A percentile compares a stretch with the other conserved stretches of the same genome.
These are phyloP conservation scores for Gymnothorax reevesii DNA, from an alignment of 2,797 vertebrate genomes.

Conservation along the genomic window DNA sequence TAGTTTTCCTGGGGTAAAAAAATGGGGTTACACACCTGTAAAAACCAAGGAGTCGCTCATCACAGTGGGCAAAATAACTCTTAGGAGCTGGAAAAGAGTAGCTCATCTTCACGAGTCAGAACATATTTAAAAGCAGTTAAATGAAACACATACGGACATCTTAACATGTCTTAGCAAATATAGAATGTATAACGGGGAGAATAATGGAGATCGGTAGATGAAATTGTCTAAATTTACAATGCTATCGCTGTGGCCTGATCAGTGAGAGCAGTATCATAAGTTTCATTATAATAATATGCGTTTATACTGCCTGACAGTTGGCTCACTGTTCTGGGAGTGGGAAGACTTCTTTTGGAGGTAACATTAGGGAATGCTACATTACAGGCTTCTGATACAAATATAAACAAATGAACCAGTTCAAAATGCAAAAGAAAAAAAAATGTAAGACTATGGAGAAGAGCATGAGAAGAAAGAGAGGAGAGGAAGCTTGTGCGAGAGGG, in stretches of 20 bases:
- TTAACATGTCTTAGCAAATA: not conserved
- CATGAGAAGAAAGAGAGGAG: not conserved
- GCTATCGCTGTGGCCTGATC: not conserved
- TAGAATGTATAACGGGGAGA: not conserved
- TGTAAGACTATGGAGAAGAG: not conserved
- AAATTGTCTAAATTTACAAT: not conserved
- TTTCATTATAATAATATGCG: not conserved
- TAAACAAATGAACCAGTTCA: not conserved
- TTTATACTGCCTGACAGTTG: not conserved
- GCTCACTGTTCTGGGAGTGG: not conserved
- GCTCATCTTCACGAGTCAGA: too few species aligned
- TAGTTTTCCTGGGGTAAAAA: too few species aligned
- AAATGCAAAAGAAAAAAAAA: not conserved
- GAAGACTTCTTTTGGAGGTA: not conserved
- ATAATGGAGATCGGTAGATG: not conserved
- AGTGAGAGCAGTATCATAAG: not conserved
- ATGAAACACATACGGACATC: not conserved
- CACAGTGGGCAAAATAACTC: not conserved
- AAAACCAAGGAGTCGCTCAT: not conserved
- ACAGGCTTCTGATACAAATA: slow-evolving; percentile 1
- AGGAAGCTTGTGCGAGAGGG: not conserved
- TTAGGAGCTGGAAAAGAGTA: not conserved
- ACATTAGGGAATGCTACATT: not conserved
- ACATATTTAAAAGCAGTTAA: not conserved
- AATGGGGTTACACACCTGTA: too few species aligned